Evolutionary conservation across 2,797 vertebrate genomes (phyloP).

Genomic region (Threskiornis aethiopicus): DNA sequence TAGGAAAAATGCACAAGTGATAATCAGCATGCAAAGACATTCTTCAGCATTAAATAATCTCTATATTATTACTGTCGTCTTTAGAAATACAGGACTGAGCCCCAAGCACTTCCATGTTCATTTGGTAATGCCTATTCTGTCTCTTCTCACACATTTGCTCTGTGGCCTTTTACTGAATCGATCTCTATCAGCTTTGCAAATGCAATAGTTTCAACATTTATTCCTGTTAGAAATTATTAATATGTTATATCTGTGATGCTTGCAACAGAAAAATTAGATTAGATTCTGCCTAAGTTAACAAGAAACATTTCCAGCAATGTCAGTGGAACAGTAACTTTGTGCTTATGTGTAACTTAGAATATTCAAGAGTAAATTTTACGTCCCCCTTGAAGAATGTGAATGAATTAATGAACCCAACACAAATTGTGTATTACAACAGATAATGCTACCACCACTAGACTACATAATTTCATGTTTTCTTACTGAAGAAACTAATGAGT

Average conservation of each 20-base stretch:
- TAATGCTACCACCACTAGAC: not conserved
- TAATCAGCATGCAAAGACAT: not conserved
- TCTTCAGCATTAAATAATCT: not conserved
- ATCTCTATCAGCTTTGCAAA: not conserved
- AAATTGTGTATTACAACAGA: not conserved
- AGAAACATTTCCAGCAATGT: not conserved
- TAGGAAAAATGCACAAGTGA: not conserved
- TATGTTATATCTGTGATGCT: not conserved
- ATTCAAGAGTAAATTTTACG: not conserved
- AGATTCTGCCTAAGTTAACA: not conserved
- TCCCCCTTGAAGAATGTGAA: not conserved
- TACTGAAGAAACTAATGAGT: not conserved
- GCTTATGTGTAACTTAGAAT: not conserved
- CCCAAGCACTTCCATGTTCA: not conserved
- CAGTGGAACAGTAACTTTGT: not conserved
- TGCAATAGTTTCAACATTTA: not conserved
- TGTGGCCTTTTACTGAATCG: not conserved
- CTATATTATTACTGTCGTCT: not conserved
- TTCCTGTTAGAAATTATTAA: not conserved
- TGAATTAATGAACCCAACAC: not conserved
- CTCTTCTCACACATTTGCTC: not conserved
- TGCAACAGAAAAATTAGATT: not conserved
- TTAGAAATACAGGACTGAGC: not conserved
- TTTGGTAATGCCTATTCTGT: not conserved
- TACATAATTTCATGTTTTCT: not conserved